These are phyloP conservation scores for Karalla daura DNA, from an alignment of 2,797 vertebrate genomes.

Conservation along the genomic window DNA sequence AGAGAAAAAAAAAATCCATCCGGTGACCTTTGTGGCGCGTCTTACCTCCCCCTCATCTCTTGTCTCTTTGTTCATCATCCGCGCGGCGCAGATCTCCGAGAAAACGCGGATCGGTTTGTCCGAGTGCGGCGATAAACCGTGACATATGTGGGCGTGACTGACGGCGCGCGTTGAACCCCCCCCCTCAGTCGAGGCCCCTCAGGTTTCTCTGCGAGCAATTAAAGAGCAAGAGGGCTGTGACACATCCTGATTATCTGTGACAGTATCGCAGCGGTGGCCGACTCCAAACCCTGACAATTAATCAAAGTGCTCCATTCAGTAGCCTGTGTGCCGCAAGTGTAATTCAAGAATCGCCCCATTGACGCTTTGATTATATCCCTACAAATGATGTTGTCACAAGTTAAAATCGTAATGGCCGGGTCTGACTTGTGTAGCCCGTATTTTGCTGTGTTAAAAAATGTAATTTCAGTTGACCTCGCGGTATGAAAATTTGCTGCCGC, in stretches of 20 bases:
- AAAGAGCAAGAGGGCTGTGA: slow-evolving; percentile 18
- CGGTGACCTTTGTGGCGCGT: slow-evolving; percentile 29
- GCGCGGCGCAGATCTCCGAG: background rate
- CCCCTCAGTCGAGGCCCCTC: background rate
- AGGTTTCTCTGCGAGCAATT: slow-evolving; percentile 13
- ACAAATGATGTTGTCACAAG: slow-evolving; percentile 27
- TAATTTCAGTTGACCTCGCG: slow-evolving; percentile 20
- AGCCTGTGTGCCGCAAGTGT: background rate
- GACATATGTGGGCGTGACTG: slow-evolving; percentile 4
- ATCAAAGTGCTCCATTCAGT: slow-evolving; percentile 22
- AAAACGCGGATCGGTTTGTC: background rate
- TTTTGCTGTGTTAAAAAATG: background rate
- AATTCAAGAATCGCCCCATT: slow-evolving; percentile 4
- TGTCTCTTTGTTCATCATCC: background rate
- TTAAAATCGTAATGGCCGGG: slow-evolving; percentile 28
- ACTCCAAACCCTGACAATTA: slow-evolving; percentile 13
- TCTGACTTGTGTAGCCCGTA: slow-evolving; percentile 19
- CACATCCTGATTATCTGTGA: slow-evolving; percentile 31
- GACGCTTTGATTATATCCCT: slow-evolving; percentile 39
- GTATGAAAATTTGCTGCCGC: slow-evolving; percentile 9
- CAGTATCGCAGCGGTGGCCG: slow-evolving; percentile 15
- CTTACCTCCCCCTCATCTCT: slow-evolving; percentile 2
- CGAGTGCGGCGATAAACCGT: background rate
- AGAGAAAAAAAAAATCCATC: slow-evolving; percentile 22
- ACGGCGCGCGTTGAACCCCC: background rate